Evolutionary conservation across 2,888 invertebrate genomes (phyloP).

Genomic region (Odontocerum albicorne): DNA sequence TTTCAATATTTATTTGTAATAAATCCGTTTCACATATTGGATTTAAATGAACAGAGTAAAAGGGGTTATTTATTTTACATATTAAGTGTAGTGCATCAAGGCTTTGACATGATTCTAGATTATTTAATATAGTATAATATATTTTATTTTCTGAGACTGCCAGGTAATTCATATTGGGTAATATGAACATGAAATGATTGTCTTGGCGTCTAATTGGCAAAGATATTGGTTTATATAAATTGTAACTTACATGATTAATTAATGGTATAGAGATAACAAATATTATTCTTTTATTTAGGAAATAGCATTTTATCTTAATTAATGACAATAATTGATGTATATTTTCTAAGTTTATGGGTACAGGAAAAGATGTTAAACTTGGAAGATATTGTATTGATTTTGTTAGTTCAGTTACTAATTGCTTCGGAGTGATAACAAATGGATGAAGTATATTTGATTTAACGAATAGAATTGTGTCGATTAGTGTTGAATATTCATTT

Average conservation of each 20-base stretch:
- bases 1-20: background rate
- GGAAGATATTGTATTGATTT: conserved; percentile 1
- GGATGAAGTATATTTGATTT: conserved; percentile 35
- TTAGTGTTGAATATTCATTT: conserved; percentile 11
- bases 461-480: conserved; percentile 30
- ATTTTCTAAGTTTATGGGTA: background rate
- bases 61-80: background rate
- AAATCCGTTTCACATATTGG: conserved; percentile 5
- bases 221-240: conserved; percentile 4
- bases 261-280: conserved; percentile 5
- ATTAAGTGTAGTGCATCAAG: background rate
- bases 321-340: background rate
- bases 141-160: too few relatives aligned
- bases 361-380: background rate
- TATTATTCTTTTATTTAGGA: background rate
- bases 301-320: background rate
- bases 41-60: background rate
- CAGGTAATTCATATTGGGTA: conserved; percentile 3
- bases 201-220: conserved; percentile 6
- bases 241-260: conserved; percentile 1
- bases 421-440: conserved; percentile 30
- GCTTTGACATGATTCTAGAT: conserved; percentile 4
- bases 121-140: conserved; percentile 5
- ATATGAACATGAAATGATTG: background rate
- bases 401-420: background rate